Conservation (phyloP, 2,113 vertebrate species). For the Cervus canadensis region DNA sequence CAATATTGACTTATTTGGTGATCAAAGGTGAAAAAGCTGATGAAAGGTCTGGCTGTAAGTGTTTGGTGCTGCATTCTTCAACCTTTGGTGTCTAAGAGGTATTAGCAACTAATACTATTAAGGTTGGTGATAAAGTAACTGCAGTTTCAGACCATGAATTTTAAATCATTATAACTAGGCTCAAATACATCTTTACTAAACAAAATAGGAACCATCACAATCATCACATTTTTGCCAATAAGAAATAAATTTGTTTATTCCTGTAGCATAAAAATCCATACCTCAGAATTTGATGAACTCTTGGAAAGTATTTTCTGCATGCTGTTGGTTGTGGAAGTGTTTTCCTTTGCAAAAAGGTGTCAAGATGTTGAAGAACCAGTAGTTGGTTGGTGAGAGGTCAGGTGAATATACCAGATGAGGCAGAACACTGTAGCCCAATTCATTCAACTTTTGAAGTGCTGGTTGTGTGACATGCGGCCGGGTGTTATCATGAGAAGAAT, state of each 20-base stretch:
- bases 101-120: not conserved
- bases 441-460: not conserved
- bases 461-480: accelerated
- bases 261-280: not conserved
- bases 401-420: not conserved
- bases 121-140: not conserved
- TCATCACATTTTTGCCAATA: not conserved
- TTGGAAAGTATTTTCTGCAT: not conserved
- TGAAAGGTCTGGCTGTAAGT: not conserved
- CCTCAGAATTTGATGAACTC: not conserved
- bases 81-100: not conserved
- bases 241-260: not conserved
- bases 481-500: not conserved
- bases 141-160: not conserved
- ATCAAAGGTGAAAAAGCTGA: not conserved
- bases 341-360: not conserved
- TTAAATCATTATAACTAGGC: not conserved
- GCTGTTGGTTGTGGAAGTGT: not conserved
- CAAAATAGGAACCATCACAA: not conserved
- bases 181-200: not conserved
- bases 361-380: not conserved
- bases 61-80: not conserved
- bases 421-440: not conserved
- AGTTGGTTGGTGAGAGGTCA: not conserved
- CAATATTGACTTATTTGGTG: not conserved